Evolutionary conservation across 2,113 vertebrate species (phyloP), one percentile per base, ranked within the genome.

Genomic region (Chloropsis hardwickii): DNA sequence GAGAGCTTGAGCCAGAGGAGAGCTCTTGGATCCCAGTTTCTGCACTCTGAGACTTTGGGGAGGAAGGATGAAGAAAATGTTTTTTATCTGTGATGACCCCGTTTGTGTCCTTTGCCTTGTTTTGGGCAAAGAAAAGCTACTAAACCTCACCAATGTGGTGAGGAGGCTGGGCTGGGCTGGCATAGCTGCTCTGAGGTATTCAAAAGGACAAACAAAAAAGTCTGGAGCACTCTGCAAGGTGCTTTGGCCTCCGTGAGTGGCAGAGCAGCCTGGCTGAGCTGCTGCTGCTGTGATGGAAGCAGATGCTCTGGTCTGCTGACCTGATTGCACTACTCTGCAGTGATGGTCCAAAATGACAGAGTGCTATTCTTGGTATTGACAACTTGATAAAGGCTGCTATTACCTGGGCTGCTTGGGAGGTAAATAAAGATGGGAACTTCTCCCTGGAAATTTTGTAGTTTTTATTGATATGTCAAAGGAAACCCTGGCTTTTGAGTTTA

Each of bases 241-340:
- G 0, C 28, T 76, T 69, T 8, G 37, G 37, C 19, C 54, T 73
- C 42, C 44, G 31, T 0, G 11, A 77, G 39, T 37, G 33, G 82
- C 56, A 35, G 78, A 65, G n/a, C 39, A 64, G 40, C 53, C 28
- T 77, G 73, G 20, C 27, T 54, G 53, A 77, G 39, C 67, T 87
- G 61, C 40, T 9, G 11, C 27, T 13, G 31, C 25, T 0, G 0
- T 18, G 48, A 12, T 45, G 22, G 35, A 57, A 54, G 7, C 24
- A n/a, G 51, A 10, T 27, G 67, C 35, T 78, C 15, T 15, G 39
- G 18, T 39, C 65, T 81, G 57, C 69, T 84, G 62, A 77, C 24
- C 50, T 57, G 54, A 29, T 22, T 29, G 54, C 3, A 5, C 15
- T 35, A 2, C 8, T n/a, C 33, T 69, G 21, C 48, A 22, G 48